These are phyloP conservation scores for Tetramorium simillimum DNA, from an alignment of 1,140 invertebrate species.

Conservation along the genomic window DNA sequence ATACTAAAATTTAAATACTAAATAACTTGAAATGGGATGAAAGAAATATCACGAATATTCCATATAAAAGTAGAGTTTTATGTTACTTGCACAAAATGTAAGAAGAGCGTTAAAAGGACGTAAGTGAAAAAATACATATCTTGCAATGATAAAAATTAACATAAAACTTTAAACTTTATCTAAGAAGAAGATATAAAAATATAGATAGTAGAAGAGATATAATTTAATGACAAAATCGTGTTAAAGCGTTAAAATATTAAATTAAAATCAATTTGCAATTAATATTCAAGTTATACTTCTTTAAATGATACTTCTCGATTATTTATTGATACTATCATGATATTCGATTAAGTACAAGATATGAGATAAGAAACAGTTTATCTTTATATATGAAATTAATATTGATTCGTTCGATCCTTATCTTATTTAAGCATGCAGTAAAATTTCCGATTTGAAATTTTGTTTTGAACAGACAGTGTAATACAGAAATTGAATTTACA, in stretches of 20 bases:
- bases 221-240: background rate
- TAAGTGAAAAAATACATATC: background rate
- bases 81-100: background rate
- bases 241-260: background rate
- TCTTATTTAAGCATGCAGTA: background rate
- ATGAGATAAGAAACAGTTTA: background rate
- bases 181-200: background rate
- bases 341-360: background rate
- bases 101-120: background rate
- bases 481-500: background rate
- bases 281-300: background rate
- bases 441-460: background rate
- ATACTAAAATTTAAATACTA: too few relatives aligned
- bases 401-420: background rate
- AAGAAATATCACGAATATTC: background rate
- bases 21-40: background rate
- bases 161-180: background rate
- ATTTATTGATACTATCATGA: too few relatives aligned
- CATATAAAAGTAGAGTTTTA: background rate
- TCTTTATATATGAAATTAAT: slow-evolving; percentile 12
- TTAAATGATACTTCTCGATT: background rate
- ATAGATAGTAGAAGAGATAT: background rate
- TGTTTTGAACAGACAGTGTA: background rate
- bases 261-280: background rate
- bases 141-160: background rate